Percentiles rank a stretch among this genome's conserved stretches.
Conservation (phyloP, 2,888 invertebrate species). For the Ptycholaimellus sp. region DNA sequence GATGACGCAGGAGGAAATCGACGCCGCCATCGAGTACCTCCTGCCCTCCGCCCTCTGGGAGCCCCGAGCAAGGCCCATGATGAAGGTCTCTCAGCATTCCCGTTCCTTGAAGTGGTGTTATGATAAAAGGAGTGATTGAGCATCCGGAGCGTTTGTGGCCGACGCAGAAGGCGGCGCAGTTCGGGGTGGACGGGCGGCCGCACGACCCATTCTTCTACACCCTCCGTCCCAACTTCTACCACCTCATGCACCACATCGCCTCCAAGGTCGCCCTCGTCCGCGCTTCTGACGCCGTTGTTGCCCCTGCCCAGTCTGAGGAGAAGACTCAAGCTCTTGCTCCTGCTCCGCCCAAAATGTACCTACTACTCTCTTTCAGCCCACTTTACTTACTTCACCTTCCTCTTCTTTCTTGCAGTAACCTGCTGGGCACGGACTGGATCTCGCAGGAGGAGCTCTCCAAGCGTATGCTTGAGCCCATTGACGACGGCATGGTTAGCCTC, state of each 20-base stretch:
- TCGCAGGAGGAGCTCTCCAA: slow-evolving; percentile 14
- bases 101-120: slow-evolving; percentile 45
- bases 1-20: slow-evolving; percentile 61
- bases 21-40: slow-evolving; percentile 73
- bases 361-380: too few species aligned
- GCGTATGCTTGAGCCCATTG: slow-evolving; percentile 15
- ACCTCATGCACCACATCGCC: too few species aligned
- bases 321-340: too few species aligned
- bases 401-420: slow-evolving; percentile 7
- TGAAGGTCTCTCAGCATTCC: too few species aligned
- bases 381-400: background rate
- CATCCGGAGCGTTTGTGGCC: background rate
- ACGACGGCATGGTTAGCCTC: slow-evolving; percentile 13
- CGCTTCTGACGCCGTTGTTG: too few species aligned
- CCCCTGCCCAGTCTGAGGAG: too few species aligned
- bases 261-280: too few species aligned
- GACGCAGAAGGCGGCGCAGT: slow-evolving; percentile 16
- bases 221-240: slow-evolving; percentile 55
- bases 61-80: slow-evolving; percentile 55
- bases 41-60: slow-evolving; percentile 79
- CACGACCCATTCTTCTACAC: slow-evolving; percentile 77
- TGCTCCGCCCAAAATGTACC: too few species aligned
- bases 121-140: slow-evolving; percentile 36
- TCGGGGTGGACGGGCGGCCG: slow-evolving; percentile 52
- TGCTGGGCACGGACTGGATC: slow-evolving; percentile 28